These are phyloP conservation scores for Drosophila algonquin DNA, from an alignment of 2,888 invertebrate species.

Conservation along the genomic window DNA sequence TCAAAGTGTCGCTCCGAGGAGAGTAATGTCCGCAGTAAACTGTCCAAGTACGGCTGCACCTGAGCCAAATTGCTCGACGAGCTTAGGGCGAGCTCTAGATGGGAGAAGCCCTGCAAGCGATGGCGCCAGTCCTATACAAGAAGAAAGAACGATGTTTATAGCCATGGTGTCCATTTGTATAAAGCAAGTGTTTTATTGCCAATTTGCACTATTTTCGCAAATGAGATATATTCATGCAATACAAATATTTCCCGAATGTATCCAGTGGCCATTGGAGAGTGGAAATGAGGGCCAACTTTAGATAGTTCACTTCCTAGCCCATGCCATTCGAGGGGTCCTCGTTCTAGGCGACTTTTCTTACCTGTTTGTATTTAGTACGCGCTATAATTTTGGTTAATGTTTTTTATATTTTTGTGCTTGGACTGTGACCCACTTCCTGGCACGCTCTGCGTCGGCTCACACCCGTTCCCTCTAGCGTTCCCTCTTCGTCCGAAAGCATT, in stretches of 20 bases:
- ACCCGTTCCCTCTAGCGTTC: conserved; percentile 40
- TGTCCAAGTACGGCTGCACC: conserved; percentile 87
- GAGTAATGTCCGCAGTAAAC: conserved; percentile 87
- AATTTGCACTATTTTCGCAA: conserved; percentile 21
- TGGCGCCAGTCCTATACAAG: conserved; percentile 83
- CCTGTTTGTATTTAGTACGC: conserved; percentile 58
- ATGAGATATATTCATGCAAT: conserved; percentile 11
- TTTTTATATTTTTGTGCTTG: conserved; percentile 75
- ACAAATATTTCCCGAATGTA: conserved; percentile 7
- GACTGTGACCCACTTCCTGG: conserved; percentile 72
- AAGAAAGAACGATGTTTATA: background rate
- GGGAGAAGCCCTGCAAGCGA: conserved; percentile 80
- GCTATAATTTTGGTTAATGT: conserved; percentile 79
- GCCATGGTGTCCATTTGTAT: conserved; percentile 17
- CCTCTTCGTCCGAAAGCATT: conserved; percentile 33
- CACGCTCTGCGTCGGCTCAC: conserved; percentile 55
- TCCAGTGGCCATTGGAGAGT: background rate
- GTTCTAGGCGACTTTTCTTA: background rate
- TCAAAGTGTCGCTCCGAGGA: conserved; percentile 86
- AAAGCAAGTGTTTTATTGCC: conserved; percentile 42
- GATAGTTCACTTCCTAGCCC: conserved; percentile 49
- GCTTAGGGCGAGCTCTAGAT: conserved; percentile 84
- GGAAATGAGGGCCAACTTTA: conserved; percentile 24
- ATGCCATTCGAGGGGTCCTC: background rate
- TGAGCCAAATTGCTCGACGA: conserved; percentile 85